Percentiles rank a stretch among this genome's conserved stretches.
Conservation (phyloP, 2,113 vertebrate genomes). For the Malurus cyaneus region DNA sequence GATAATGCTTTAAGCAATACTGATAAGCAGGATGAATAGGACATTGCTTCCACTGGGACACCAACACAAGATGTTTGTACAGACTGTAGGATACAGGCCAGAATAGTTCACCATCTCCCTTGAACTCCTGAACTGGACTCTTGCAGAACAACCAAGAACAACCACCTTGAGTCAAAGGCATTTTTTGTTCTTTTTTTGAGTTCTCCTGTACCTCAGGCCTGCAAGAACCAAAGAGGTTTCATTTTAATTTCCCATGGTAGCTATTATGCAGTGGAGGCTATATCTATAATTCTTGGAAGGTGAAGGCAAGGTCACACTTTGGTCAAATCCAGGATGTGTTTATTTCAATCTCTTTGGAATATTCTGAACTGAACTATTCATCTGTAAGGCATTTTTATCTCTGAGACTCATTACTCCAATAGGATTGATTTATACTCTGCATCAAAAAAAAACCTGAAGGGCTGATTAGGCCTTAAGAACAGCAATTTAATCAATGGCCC, state of each 20-base stretch:
- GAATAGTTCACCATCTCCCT: background rate
- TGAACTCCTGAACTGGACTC: background rate
- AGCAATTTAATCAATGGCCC: constrained; percentile 11
- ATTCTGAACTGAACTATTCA: background rate
- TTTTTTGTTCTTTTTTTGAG: background rate
- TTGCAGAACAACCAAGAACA: background rate
- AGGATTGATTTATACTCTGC: background rate
- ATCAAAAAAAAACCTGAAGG: background rate
- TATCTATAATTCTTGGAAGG: background rate
- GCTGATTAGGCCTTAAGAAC: background rate
- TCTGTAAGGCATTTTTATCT: background rate
- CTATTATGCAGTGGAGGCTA: background rate
- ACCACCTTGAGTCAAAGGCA: background rate
- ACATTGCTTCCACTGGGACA: background rate
- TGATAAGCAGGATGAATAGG: constrained; percentile 15
- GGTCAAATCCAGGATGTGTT: background rate
- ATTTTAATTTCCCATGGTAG: background rate
- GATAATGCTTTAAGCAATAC: constrained; percentile 19
- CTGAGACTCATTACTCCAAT: accelerated
- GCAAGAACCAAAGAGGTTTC: background rate
- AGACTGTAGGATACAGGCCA: background rate
- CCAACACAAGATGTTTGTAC: background rate
- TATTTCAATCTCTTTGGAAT: background rate
- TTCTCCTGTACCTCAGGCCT: background rate
- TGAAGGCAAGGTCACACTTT: background rate